Base-by-base conservation (phyloP, 37 sponge, comb jelly and placozoan genomes). In the Ianthella basta region DNA sequence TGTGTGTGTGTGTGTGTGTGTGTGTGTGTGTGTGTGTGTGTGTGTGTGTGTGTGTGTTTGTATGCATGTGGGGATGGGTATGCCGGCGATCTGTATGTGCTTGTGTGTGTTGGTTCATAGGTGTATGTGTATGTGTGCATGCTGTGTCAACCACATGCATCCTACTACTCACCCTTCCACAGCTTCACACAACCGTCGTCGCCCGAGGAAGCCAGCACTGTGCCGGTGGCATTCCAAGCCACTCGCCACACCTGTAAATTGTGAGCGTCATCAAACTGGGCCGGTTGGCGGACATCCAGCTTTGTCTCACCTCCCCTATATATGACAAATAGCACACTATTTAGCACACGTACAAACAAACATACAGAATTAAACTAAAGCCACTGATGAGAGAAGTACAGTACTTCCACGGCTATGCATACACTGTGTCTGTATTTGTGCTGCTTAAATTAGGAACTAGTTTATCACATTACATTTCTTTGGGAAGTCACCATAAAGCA, bases 181-280 rank as follows among this genome's bases (percentile, higher is more conserved):
- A 99, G 86, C 40, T 89, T 55, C 15, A 99, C 91, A 41, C 88
- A 84, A 37, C 99, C 97, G 86, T 99, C 99, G 57, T 99, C 95
- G 15, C 95, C 95, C 4, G 99, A 92, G 14, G 99, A 91, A 34
- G 95, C 93, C 74, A 99, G 70, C 25, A 89, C 87, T 0, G 97
- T 95, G 0, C 99, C 99, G 0, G 97, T 97, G n/a, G 95, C 89
- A 59, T 97, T 95, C 99, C 99, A 99, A 18, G 78, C 87, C 60
- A 96, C 90, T 25, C 97, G 77, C 99, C 99, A 99, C 8, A 99
- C 97, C 85, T 95, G 95, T 21, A 83, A 60, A 0, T 80, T 77
- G 56, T 88, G 79, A 44, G 50, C 50, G 24, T 95, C 91, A 55
- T 95, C 96, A 79, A 95, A 90, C 40, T 95, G 93, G 32, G 92